Percentiles rank a stretch among this genome's conserved stretches.
These are phyloP conservation scores for Watsonalla cultraria DNA, from an alignment of 2,888 invertebrate species.

Conservation along the genomic window DNA sequence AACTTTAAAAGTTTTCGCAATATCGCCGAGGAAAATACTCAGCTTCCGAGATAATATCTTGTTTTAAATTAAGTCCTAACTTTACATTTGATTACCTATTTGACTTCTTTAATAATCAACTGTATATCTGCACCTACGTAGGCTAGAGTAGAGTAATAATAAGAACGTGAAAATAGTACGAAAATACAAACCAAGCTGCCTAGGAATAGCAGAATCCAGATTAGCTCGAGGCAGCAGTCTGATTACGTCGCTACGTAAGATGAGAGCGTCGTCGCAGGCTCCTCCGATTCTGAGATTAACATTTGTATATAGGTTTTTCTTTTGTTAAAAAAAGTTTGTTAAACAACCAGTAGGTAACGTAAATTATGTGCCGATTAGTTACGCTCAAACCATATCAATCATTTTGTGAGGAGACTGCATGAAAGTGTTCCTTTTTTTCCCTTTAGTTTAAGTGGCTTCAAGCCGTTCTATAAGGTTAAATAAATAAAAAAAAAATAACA, in stretches of 20 bases:
- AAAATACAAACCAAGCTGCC: conserved; percentile 46
- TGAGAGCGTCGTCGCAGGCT: conserved; percentile 47
- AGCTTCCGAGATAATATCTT: conserved; percentile 33
- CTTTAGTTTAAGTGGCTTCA: too few species aligned
- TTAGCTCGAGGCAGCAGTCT: conserved; percentile 68
- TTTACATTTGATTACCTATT: conserved; percentile 30
- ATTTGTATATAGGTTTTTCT: conserved; percentile 39
- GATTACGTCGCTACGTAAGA: conserved; percentile 64
- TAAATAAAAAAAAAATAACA: too few species aligned
- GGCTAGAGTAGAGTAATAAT: conserved; percentile 34
- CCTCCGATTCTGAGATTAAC: conserved; percentile 49
- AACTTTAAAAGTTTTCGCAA: conserved; percentile 48
- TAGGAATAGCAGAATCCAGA: conserved; percentile 63
- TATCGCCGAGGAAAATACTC: conserved; percentile 37
- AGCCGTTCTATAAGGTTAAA: too few species aligned
- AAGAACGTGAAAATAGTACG: conserved; percentile 54
- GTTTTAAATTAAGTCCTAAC: conserved; percentile 31
- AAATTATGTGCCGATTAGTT: conserved; percentile 23
- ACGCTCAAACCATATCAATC: neutral
- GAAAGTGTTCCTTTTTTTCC: too few species aligned
- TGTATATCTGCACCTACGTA: conserved; percentile 14
- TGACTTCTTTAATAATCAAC: neutral
- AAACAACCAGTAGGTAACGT: conserved; percentile 17
- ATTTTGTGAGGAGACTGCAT: too few species aligned
- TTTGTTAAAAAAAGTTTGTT: conserved; percentile 17